Conservation (phyloP, 2,797 vertebrate species). For the Cygnus olor region DNA sequence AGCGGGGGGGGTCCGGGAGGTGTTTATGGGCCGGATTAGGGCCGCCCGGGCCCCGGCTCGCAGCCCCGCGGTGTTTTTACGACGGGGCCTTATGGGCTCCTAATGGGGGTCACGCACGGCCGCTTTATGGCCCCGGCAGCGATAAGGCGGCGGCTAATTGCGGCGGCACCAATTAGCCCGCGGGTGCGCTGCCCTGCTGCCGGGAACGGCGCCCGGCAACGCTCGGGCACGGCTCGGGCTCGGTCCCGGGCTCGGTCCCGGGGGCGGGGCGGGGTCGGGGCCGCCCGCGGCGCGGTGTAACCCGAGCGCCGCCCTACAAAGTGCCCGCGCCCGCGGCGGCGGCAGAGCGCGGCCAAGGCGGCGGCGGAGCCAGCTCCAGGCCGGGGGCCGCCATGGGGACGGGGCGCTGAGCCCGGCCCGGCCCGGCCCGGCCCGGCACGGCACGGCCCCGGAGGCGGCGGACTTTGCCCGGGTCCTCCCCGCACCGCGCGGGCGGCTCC, state of each 20-base stretch:
- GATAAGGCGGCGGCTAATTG: constrained; percentile 75
- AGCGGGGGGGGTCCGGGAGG: background rate
- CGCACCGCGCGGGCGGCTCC: background rate
- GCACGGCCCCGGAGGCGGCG: background rate
- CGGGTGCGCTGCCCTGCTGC: background rate
- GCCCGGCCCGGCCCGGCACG: too few relatives aligned
- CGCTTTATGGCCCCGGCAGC: constrained; percentile 69
- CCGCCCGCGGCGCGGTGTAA: constrained; percentile 12
- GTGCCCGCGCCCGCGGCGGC: constrained; percentile 13
- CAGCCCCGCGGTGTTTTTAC: constrained; percentile 53
- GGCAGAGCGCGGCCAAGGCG: background rate
- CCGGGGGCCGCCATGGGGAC: constrained; percentile 33
- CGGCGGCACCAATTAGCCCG: constrained; percentile 57
- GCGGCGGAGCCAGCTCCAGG: background rate
- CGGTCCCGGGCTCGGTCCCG: too few relatives aligned
- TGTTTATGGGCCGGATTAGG: constrained; percentile 67
- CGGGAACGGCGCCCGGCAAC: constrained; percentile 12
- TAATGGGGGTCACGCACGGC: constrained; percentile 74
- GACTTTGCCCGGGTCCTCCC: constrained; percentile 41
- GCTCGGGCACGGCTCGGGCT: background rate
- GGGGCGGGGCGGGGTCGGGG: background rate
- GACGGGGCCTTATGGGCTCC: constrained; percentile 61
- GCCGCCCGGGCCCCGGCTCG: background rate
- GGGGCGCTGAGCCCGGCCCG: background rate
- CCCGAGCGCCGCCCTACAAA: constrained; percentile 47